Conservation (phyloP, 1,140 invertebrate species). For the Pseudomyrmex concolor region DNA sequence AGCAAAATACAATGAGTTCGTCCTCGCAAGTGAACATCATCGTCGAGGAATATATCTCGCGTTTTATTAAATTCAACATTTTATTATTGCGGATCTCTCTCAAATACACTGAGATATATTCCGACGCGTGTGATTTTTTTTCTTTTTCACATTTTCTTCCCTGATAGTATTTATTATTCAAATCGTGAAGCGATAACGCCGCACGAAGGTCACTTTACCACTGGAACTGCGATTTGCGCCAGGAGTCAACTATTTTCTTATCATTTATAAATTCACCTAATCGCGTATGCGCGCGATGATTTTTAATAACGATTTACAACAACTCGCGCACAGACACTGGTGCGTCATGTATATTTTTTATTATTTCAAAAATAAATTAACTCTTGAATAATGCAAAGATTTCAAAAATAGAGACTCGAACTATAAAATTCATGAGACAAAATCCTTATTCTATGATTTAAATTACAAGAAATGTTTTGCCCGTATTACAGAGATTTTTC, state of each 20-base stretch:
- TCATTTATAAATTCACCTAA: conserved; percentile 36
- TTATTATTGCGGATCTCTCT: conserved; percentile 3
- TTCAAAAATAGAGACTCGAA: too few relatives aligned
- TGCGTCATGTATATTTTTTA: background rate
- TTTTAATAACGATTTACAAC: conserved; percentile 46
- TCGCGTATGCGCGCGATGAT: conserved; percentile 22
- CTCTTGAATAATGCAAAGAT: too few relatives aligned
- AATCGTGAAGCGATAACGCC: conserved; percentile 31
- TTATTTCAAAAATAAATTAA: too few relatives aligned
- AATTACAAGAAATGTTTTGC: conserved; percentile 33
- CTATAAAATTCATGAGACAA: too few relatives aligned
- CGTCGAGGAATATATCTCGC: background rate
- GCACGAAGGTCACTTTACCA: conserved; percentile 50
- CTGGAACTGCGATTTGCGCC: conserved; percentile 30
- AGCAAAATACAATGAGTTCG: conserved; percentile 6
- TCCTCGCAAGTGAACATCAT: background rate
- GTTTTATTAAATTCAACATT: background rate
- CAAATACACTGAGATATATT: background rate
- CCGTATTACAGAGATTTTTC: conserved; percentile 67
- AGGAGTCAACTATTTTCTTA: conserved; percentile 34
- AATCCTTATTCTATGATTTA: too few relatives aligned
- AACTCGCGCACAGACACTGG: background rate
- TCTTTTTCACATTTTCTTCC: background rate
- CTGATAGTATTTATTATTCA: conserved; percentile 31
- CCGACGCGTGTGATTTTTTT: background rate